Conservation (phyloP, 2,113 vertebrate species). For the Melanocharis versteri region DNA sequence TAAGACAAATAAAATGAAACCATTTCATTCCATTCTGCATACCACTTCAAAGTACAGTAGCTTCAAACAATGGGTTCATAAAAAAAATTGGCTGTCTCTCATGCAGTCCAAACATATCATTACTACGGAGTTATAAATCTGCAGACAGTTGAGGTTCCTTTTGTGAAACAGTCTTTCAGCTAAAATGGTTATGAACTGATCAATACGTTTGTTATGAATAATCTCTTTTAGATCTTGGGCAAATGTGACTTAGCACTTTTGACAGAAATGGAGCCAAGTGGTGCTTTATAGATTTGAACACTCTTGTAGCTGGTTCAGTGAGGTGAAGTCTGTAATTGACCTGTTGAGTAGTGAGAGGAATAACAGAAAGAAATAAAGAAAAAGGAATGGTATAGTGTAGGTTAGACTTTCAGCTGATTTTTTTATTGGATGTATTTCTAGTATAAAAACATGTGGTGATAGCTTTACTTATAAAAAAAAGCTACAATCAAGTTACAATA, state of each 20-base stretch:
- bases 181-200: slow-evolving; percentile 7
- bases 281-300: not conserved
- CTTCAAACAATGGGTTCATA: not conserved
- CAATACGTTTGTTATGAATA: slow-evolving; percentile 30
- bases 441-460: not conserved
- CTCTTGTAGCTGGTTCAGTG: not conserved
- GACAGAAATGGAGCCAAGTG: not conserved
- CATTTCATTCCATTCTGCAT: slow-evolving; percentile 34
- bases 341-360: not conserved
- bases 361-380: not conserved
- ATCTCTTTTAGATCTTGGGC: not conserved
- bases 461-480: not conserved
- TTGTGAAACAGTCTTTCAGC: not conserved
- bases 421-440: not conserved
- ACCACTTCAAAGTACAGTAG: slow-evolving; percentile 28
- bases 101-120: slow-evolving; percentile 12
- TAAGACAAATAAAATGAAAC: slow-evolving; percentile 45
- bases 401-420: not conserved
- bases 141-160: not conserved
- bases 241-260: slow-evolving; percentile 23
- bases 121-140: not conserved
- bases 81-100: slow-evolving; percentile 28
- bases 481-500: not conserved
- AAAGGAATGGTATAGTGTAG: not conserved
- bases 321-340: not conserved